These are phyloP conservation scores for Muscina levida DNA, from an alignment of 2,888 invertebrate species.

Conservation along the genomic window DNA sequence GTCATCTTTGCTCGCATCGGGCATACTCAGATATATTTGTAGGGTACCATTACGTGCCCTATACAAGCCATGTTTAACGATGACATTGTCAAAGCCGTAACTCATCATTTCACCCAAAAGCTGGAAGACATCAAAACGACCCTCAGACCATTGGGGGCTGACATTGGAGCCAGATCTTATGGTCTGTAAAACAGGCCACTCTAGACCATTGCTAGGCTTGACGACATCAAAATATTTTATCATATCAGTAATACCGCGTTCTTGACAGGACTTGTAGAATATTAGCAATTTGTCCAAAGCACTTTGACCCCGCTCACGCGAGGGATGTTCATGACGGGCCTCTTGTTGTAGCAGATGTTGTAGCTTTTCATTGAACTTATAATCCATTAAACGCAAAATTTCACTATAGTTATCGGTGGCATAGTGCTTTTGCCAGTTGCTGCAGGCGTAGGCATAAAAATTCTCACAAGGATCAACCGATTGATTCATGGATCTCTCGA, in stretches of 20 bases:
- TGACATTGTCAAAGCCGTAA: slow-evolving; percentile 38
- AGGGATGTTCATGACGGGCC: background rate
- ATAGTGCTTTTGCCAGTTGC: slow-evolving; percentile 70
- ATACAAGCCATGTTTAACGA: slow-evolving; percentile 52
- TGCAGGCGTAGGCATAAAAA: slow-evolving; percentile 74
- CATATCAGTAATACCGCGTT: slow-evolving; percentile 33
- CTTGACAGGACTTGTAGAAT: slow-evolving; percentile 71
- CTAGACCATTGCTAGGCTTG: slow-evolving; percentile 67
- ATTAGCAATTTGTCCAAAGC: slow-evolving; percentile 63
- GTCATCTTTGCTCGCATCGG: background rate
- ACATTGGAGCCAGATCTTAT: background rate
- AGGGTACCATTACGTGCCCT: background rate
- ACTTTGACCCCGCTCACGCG: background rate
- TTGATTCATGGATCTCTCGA: slow-evolving; percentile 67
- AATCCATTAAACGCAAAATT: slow-evolving; percentile 70
- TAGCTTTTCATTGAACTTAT: slow-evolving; percentile 69
- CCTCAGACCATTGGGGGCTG: slow-evolving; percentile 66
- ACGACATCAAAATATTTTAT: slow-evolving; percentile 69
- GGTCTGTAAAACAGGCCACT: slow-evolving; percentile 70
- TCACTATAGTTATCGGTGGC: slow-evolving; percentile 67
- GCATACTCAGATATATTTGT: background rate
- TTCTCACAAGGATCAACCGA: slow-evolving; percentile 70
- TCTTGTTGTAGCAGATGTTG: slow-evolving; percentile 57
- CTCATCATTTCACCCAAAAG: slow-evolving; percentile 2
- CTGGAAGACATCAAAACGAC: background rate